Evolutionary conservation across 2,888 invertebrate species (phyloP), one percentile per base, ranked within the genome.

Genomic region (Leptinotarsa juncta): DNA sequence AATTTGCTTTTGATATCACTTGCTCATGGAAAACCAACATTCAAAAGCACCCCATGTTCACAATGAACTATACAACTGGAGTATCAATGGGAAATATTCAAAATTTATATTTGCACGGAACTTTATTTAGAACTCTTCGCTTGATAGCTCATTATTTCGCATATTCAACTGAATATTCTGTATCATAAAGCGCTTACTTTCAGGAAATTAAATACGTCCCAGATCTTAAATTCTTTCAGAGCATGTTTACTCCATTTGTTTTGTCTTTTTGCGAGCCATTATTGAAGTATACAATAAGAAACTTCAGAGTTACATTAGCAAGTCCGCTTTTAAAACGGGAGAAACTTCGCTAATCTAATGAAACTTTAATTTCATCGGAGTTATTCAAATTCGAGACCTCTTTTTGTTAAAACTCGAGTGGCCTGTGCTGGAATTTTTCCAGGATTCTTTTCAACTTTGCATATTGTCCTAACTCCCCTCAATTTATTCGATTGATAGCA

Each of bases 311-410:
- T 32, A 57, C 65, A 73, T 73, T 73, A 73, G 12, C 73, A 70
- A 65, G 53, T 48, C 70, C 57, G 70, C 73, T 70, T 74, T 74
- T 32, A 66, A 72, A 67, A 75, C 69, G 72, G 68, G 71, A 16
- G 74, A 78, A 80, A 80, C 79, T 79, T 79, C 73, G 74, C 75
- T 78, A 80, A 80, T 80, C 76, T 80, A 80, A 79, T 79, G 73
- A 74, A 79, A 79, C 76, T 79, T 79, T 80, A 80, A 80, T 80
- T 79, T 75, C 76, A 78, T 79, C 78, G 78, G 70, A 75, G 79
- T 79, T 80, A 78, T 79, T 80, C 78, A 79, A 62, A 62, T 78
- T 80, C 75, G 75, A 55, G 74, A 70, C 79, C 62, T n/a, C 32
- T 62, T 62, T 62, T 62, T 32, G 62, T 42, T 32, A 7, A 16